Base-by-base conservation (phyloP, 1,140 invertebrate genomes). In the Akabosia matsudoensis region DNA sequence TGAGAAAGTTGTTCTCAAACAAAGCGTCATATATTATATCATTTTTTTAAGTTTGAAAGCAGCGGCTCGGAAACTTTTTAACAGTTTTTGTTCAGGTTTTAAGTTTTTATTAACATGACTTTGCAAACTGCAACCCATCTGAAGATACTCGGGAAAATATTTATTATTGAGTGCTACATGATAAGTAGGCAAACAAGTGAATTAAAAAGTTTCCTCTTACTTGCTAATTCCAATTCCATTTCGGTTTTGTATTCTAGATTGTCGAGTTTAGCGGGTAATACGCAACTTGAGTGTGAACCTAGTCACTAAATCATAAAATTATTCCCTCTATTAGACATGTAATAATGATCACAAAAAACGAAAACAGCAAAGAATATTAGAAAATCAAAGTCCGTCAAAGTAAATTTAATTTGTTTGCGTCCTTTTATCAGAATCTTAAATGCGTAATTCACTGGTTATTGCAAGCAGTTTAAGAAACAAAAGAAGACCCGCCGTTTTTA, bases 331-430 rank as follows among this genome's bases (percentile, higher is more conserved):
- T 67, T 67, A 67, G 61, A 24, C 18, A 7, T 45, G 18, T 45
- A 45, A 45, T 67, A 24, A 67, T 67, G 3, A 67, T 67, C 61
- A 67, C 31, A 61, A 16, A 61, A 61, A 30, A 30, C 3, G 31
- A 67, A 31, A 31, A 30, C 61, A 67, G 31, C 61, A n/a, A 30
- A 3, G 31, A 30, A 67, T 67, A 67, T 67, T 67, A 67, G 31
- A 30, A 67, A 67, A 67, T 67, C 24, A 4, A 10, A 30, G 61
- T 67, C 61, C 61, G 61, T 67, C 61, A 67, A 67, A 67, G 61
- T 30, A 30, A 67, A 67, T 67, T 30, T 67, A 61, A 13, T 31
- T 30, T 67, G 61, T 22, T 13, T 56, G n/a, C n/a, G n/a, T n/a
- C n/a, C 22, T 7, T 56, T 56, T 45, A 45, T 45, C 37, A 18